Percentiles rank a stretch among this genome's conserved stretches.
Conservation (phyloP, 2,113 vertebrate genomes). For the Synchiropus splendidus region DNA sequence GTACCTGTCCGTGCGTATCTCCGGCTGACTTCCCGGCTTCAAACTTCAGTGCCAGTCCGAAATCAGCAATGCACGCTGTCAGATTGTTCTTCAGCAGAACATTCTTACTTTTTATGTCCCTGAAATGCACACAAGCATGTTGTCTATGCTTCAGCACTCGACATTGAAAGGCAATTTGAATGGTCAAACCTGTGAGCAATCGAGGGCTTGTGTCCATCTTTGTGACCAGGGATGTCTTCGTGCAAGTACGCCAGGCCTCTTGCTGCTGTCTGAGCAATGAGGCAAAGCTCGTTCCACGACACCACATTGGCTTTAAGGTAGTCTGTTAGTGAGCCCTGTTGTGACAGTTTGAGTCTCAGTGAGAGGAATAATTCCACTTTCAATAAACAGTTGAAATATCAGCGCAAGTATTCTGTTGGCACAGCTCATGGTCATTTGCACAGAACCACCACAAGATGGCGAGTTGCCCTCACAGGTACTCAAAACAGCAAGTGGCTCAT, state of each 20-base stretch:
- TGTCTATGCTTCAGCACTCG: background rate
- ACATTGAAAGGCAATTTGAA: too few species aligned
- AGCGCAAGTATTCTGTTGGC: too few species aligned
- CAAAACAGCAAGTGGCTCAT: background rate
- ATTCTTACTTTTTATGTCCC: constrained; percentile 99
- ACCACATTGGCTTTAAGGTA: constrained; percentile 95
- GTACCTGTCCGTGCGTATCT: constrained; percentile 90
- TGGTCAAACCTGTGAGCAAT: constrained; percentile 82
- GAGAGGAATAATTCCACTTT: background rate
- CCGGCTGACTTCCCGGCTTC: constrained; percentile 95
- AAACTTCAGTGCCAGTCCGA: constrained; percentile 91
- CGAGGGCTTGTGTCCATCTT: constrained; percentile 94
- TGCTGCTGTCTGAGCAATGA: constrained; percentile 87
- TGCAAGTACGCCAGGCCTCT: constrained; percentile 94
- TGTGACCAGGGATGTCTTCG: constrained; percentile 91
- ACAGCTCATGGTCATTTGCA: too few species aligned
- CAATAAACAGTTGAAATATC: too few species aligned
- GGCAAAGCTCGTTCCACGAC: constrained; percentile 93
- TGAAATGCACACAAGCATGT: constrained; percentile 30
- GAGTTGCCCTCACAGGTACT: background rate
- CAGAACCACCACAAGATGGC: too few species aligned
- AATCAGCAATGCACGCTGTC: constrained; percentile 90
- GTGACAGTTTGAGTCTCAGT: background rate
- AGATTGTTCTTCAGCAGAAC: constrained; percentile 91
- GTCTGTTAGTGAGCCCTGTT: constrained; percentile 89